Conservation (phyloP, 2,888 invertebrate species). For the Xanthorhoe designata region DNA sequence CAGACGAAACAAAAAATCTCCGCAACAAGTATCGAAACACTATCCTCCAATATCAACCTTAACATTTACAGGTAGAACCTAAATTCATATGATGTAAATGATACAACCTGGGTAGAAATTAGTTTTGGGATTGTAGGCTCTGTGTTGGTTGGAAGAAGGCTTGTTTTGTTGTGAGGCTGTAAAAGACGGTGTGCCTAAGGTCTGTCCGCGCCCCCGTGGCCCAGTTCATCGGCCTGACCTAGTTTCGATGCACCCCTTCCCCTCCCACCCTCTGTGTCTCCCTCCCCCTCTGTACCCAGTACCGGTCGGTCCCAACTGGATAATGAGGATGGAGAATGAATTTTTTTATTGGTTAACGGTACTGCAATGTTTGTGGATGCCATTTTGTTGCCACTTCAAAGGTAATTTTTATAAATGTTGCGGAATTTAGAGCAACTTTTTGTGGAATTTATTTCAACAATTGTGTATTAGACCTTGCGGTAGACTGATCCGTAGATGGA, state of each 20-base stretch:
- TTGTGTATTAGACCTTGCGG: too few relatives aligned
- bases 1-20: conserved; percentile 36
- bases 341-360: conserved; percentile 48
- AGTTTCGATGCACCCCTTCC: conserved; percentile 45
- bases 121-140: conserved; percentile 19
- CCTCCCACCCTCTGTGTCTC: conserved; percentile 22
- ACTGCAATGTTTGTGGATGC: conserved; percentile 41
- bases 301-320: conserved; percentile 44
- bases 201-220: conserved; percentile 52
- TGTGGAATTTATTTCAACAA: too few relatives aligned
- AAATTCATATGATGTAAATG: conserved; percentile 26
- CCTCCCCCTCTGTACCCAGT: conserved; percentile 27
- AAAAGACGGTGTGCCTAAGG: conserved; percentile 39
- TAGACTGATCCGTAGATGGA: too few relatives aligned
- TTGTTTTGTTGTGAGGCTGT: conserved; percentile 29
- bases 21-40: conserved; percentile 43
- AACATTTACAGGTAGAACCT: conserved; percentile 26
- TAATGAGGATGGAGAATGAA: conserved; percentile 45
- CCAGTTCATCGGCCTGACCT: conserved; percentile 67
- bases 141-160: conserved; percentile 21
- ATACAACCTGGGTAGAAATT: conserved; percentile 5
- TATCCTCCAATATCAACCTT: conserved; percentile 32
- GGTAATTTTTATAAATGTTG: conserved; percentile 22
- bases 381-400: conserved; percentile 24
- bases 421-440: background rate